Evolutionary conservation across 2,888 invertebrate genomes (phyloP), one percentile per base, ranked within the genome.

Genomic region (Notodonta ziczac): DNA sequence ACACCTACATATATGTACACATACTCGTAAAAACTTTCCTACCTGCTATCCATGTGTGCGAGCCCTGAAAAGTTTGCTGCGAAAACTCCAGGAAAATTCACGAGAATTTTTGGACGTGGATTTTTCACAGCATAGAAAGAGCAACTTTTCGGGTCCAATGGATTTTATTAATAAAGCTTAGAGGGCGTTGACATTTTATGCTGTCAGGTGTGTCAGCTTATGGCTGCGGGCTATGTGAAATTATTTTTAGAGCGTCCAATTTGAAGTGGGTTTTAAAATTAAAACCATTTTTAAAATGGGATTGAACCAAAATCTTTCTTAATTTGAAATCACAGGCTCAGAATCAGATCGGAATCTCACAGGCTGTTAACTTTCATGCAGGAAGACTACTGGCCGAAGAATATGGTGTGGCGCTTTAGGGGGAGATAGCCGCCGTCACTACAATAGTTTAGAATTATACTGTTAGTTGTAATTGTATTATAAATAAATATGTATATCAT

Each of bases 111-210:
- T 52, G 0, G 16, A 16, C 10, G 50, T 48, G 48, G 13, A n/a
- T 48, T 51, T 51, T 51, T 51, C 24, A 10, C 24, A 4, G 35
- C 2, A 35, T 5, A 0, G 35, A 35, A 35, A 35, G 10, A 32
- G 0, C 5, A 52, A 12, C 35, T 32, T 24, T 52, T 52, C 13
- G 52, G n/a, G 13, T 52, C 9, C 13, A 13, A 12, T 5, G 32
- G 32, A 52, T 52, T 52, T 50, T 50, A 10, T 16, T 50, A 46
- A 46, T 50, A 50, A 50, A 16, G 50, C 16, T 50, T 46, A 46
- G n/a, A 46, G 46, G 3, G 46, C n/a, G 46, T 46, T 46, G 0
- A 46, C 5, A 46, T 46, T 5, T 13, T 13, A 4, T 4, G 5
- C 13, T n/a, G 46, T 44, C 3, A 46, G 13, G 1, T 46, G n/a